Evolutionary conservation across 2,113 vertebrate species (phyloP).

Genomic region (Glaucidium brasilianum): DNA sequence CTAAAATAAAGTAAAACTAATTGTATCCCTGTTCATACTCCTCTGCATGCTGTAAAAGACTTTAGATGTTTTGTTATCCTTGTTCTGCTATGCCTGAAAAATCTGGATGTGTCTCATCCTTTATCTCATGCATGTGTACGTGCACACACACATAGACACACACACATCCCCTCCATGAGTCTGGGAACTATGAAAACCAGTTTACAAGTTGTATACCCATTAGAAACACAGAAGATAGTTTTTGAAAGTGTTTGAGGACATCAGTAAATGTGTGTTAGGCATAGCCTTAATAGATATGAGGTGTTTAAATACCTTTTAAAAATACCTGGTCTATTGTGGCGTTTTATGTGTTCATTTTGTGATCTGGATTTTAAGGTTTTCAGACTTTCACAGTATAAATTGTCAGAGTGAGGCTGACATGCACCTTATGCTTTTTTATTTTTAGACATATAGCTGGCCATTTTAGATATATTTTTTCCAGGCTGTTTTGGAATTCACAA

Average conservation of each 20-base stretch:
- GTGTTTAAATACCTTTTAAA: neutral
- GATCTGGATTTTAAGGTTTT: neutral
- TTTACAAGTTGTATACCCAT: neutral
- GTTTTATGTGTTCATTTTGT: neutral
- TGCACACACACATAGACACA: accelerated
- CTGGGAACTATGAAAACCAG: neutral
- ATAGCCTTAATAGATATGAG: neutral
- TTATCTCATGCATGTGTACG: neutral
- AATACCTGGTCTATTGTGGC: neutral
- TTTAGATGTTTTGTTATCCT: accelerated
- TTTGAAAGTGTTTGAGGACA: neutral
- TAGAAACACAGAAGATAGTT: neutral
- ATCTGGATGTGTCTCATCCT: accelerated
- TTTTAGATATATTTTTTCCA: neutral
- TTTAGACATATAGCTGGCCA: neutral
- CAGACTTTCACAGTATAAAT: neutral
- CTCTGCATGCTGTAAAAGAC: neutral
- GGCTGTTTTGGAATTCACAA: neutral
- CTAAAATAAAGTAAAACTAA: neutral
- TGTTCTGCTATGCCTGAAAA: neutral
- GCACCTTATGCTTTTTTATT: neutral
- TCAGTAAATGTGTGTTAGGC: neutral
- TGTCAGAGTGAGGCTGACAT: neutral
- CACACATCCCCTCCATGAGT: accelerated
- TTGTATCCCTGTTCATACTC: neutral